phyloP scores from a whole-genome alignment of 2,797 vertebrate species.

The Notolepis coatsorum region DNA sequence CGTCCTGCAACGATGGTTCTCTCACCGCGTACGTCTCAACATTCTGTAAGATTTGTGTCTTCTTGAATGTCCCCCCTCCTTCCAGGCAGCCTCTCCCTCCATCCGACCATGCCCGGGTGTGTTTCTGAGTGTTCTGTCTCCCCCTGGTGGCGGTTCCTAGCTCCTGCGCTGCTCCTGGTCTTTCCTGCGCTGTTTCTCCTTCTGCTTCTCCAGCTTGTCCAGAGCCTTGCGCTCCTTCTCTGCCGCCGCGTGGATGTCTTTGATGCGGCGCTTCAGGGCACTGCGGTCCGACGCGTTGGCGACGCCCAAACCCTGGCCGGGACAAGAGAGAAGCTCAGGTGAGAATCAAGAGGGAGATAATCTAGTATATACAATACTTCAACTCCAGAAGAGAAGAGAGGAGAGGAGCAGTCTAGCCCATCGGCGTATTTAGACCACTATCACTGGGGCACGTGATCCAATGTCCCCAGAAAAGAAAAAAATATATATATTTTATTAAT shows the following conservation, averaged over 20 bases:
- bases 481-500: no score
- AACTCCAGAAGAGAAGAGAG: no score
- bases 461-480: no score
- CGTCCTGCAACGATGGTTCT: neutral
- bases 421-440: no score
- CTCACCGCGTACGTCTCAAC: neutral
- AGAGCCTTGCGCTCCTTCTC: constrained; percentile 88
- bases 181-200: constrained; percentile 84
- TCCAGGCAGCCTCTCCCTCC: neutral
- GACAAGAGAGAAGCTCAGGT: neutral
- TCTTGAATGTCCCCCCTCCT: neutral
- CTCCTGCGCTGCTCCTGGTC: constrained; percentile 84
- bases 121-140: neutral
- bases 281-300: constrained; percentile 85
- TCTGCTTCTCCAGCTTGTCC: constrained; percentile 87
- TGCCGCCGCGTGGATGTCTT: constrained; percentile 81
- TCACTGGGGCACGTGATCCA: no score
- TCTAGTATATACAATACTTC: no score
- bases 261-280: constrained; percentile 85
- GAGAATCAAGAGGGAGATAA: no score
- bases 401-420: no score
- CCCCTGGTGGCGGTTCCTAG: constrained; percentile 58
- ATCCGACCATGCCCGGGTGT: neutral
- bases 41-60: neutral
- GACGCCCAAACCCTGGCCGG: constrained; percentile 82